Base-by-base conservation (phyloP, 37 sponge, comb jelly and placozoan genomes). In the Hormiphora californensis region DNA sequence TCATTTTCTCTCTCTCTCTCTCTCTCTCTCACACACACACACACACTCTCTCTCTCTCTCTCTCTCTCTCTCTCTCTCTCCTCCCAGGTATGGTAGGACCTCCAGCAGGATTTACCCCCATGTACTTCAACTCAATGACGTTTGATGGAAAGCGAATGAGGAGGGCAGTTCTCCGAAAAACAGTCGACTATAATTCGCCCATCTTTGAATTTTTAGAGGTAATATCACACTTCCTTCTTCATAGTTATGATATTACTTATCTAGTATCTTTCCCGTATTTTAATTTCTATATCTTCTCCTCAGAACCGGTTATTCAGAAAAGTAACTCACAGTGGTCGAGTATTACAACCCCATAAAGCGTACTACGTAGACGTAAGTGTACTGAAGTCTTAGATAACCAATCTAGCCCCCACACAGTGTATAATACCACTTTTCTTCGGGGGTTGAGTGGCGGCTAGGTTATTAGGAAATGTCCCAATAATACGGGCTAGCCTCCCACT, bases 241-340 rank as follows among this genome's bases (percentile, higher is more conserved):
- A 61, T 8, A 19, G 4, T 19, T 5, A 8, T 85, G 86, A 2
- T 11, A 34, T 63, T 28, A 8, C 12, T 59, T 61, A 19, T 23
- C 17, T 4, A 17, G 25, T 31, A 12, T 11, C 7, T 32, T 5
- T 28, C 81, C 28, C 22, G 4, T n/a, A n/a, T n/a, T n/a, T n/a
- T n/a, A n/a, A n/a, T 46, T 46, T 12, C 51, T 17, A 46, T 12
- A 0, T 35, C 0, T 3, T 17, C 12, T 40, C 22, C 0, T 27
- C 36, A 94, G 94, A 90, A 88, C 73, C 89, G 99, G 0, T 63
- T 91, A 22, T 97, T 92, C 91, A 94, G 93, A 54, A 90, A 92
- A 62, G 91, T 91, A 40, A 46, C 55, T 23, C 55, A 91, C 7
- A 94, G 92, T 41, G 63, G 28, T 5, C 89, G 90, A 12, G 62